Conservation (phyloP, 1,140 invertebrate genomes). For the Pteromalus puparum region DNA sequence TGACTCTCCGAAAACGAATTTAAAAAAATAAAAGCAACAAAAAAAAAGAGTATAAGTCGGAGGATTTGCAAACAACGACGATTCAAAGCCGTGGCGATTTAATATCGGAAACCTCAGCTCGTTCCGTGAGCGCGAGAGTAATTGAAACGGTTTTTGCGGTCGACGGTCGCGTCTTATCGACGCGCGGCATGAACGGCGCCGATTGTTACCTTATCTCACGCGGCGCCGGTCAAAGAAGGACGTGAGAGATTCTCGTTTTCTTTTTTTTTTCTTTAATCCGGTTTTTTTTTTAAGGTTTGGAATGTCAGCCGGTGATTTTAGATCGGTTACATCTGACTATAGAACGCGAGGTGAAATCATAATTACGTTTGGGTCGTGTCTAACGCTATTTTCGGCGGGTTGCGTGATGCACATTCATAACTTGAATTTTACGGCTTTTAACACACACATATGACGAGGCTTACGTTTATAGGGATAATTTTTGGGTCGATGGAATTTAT, state of each 20-base stretch:
- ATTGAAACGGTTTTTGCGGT: conserved; percentile 42
- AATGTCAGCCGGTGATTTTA: not conserved
- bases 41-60: not conserved
- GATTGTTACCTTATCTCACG: conserved; percentile 44
- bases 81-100: conserved; percentile 1
- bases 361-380: no score
- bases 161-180: conserved; percentile 40
- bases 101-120: conserved; percentile 42
- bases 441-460: not conserved
- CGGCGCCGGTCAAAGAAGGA: conserved; percentile 15
- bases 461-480: no score
- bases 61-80: not conserved
- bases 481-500: not conserved
- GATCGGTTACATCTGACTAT: no score
- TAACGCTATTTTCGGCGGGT: not conserved
- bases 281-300: not conserved
- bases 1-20: not conserved
- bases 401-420: conserved; percentile 7
- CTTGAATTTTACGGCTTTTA: not conserved
- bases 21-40: not conserved
- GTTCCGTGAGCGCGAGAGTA: conserved; percentile 15
- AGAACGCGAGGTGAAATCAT: no score
- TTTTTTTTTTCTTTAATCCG: not conserved
- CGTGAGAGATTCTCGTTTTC: not conserved
- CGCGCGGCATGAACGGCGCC: conserved; percentile 23